Percentiles rank a stretch among this genome's conserved stretches.
Conservation (phyloP, 2,113 vertebrate genomes). For the Sminthopsis crassicaudata region DNA sequence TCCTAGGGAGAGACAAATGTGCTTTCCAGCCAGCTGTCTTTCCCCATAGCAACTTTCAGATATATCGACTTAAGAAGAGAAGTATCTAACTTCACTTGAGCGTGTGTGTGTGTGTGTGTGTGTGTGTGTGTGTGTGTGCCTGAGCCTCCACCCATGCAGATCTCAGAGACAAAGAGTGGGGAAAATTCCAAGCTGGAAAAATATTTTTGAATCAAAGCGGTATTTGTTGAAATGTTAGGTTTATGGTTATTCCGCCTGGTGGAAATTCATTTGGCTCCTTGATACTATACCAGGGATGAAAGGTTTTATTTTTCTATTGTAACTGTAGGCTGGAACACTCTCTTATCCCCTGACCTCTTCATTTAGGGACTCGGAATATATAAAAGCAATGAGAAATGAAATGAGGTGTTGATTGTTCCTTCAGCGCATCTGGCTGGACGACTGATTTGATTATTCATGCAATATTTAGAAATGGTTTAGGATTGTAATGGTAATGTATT, state of each 20-base stretch:
- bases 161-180: constrained; percentile 50
- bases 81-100: not conserved
- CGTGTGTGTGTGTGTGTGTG: not conserved
- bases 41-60: not conserved
- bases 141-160: constrained; percentile 66
- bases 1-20: not conserved
- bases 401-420: not conserved
- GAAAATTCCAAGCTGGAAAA: not conserved
- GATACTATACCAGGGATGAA: not conserved
- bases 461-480: not conserved
- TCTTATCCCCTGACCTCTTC: not conserved
- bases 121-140: not conserved
- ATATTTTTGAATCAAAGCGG: not conserved
- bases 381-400: not conserved
- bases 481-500: not conserved
- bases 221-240: not conserved
- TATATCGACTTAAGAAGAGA: not conserved
- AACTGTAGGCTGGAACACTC: not conserved
- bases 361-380: not conserved
- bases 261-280: not conserved
- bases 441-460: not conserved
- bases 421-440: not conserved
- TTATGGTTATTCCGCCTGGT: not conserved
- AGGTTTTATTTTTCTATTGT: not conserved
- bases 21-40: not conserved